Percentiles rank a stretch among this genome's conserved stretches.
These are phyloP conservation scores for Eumeta japonica DNA, from an alignment of 1,140 invertebrate species.

Conservation along the genomic window DNA sequence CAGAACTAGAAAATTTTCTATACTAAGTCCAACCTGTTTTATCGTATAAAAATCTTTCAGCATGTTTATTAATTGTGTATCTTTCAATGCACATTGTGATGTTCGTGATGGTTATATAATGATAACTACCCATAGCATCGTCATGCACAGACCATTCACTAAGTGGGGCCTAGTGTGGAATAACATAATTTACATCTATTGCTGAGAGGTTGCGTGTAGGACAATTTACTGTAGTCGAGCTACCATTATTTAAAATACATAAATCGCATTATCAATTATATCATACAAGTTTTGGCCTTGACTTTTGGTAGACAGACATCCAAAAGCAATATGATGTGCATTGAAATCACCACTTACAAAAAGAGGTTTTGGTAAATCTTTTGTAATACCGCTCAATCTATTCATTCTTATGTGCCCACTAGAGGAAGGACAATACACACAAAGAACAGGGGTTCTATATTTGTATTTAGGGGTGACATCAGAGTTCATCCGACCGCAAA, in stretches of 20 bases:
- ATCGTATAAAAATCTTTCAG: neutral
- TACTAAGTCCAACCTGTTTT: conserved; percentile 1
- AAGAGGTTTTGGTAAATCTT: conserved; percentile 10
- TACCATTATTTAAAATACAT: conserved; percentile 14
- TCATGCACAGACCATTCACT: conserved; percentile 15
- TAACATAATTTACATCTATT: conserved; percentile 13
- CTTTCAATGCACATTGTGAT: neutral
- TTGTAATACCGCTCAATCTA: conserved; percentile 12
- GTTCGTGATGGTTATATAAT: conserved; percentile 13
- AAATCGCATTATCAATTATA: conserved; percentile 15
- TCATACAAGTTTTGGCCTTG: conserved; percentile 11
- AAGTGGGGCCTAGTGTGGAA: conserved; percentile 6
- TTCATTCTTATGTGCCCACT: conserved; percentile 7
- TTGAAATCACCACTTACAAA: conserved; percentile 16
- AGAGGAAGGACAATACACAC: conserved; percentile 12
- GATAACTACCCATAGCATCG: conserved; percentile 13
- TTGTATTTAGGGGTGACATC: too few relatives aligned
- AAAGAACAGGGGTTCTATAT: too few relatives aligned
- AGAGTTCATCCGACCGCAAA: too few relatives aligned
- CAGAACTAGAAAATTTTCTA: neutral
- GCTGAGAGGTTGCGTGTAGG: conserved; percentile 10
- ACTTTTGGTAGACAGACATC: conserved; percentile 12
- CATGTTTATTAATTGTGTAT: neutral
- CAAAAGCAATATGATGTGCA: conserved; percentile 16
- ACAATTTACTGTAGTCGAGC: conserved; percentile 9